These are phyloP conservation scores for Scophthalmus maximus DNA, from an alignment of 2,113 vertebrate species.

Conservation along the genomic window DNA sequence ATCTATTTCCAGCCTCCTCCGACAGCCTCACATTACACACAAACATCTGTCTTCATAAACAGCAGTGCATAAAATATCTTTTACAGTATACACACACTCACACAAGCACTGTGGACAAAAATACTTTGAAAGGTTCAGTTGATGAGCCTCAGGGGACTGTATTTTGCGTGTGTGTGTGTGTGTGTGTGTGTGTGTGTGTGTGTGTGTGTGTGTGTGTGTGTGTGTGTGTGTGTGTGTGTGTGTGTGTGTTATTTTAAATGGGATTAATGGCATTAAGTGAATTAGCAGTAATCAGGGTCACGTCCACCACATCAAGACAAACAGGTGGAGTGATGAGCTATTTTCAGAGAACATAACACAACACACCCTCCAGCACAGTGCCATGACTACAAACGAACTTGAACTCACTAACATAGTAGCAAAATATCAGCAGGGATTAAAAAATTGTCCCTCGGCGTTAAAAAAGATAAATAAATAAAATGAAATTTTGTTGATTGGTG, in stretches of 20 bases:
- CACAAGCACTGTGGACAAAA: slow-evolving; percentile 46
- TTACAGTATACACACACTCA: slow-evolving; percentile 23
- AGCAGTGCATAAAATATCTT: slow-evolving; percentile 37
- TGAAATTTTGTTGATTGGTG: too few relatives aligned
- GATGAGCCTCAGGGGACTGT: slow-evolving; percentile 49
- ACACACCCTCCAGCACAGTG: neutral
- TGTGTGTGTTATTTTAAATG: slow-evolving; percentile 60
- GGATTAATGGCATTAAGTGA: slow-evolving; percentile 74
- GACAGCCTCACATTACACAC: slow-evolving; percentile 35
- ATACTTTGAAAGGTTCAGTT: slow-evolving; percentile 55
- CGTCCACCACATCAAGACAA: slow-evolving; percentile 55
- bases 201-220: slow-evolving; percentile 48
- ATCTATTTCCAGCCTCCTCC: slow-evolving; percentile 66
- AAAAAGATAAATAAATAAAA: too few relatives aligned
- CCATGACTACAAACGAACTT: neutral
- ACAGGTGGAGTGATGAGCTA: slow-evolving; percentile 59
- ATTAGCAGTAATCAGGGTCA: slow-evolving; percentile 69
- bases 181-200: slow-evolving; percentile 38
- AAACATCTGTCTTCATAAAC: slow-evolving; percentile 29
- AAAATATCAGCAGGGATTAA: too few relatives aligned
- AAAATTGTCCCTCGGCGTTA: too few relatives aligned
- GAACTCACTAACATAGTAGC: too few relatives aligned
- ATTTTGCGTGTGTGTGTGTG: slow-evolving; percentile 29
- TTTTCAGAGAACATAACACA: slow-evolving; percentile 57
- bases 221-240: slow-evolving; percentile 27